These are phyloP conservation scores for Lycophotia porphyrea DNA, from an alignment of 2,888 invertebrate genomes.

Conservation along the genomic window DNA sequence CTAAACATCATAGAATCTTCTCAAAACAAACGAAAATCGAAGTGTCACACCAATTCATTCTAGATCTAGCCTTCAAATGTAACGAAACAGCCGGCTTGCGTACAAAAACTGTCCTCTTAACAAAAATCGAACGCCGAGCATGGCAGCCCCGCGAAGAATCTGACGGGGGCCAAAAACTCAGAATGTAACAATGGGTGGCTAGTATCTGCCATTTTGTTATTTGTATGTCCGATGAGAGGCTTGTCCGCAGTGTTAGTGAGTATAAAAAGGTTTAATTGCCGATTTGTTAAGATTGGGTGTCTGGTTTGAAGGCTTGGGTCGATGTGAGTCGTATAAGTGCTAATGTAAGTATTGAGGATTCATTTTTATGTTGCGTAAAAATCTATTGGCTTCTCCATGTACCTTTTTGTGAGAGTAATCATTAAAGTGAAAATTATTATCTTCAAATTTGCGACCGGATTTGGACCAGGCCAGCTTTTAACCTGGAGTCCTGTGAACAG, in stretches of 20 bases:
- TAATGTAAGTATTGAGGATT: conserved; percentile 39
- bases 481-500: no score
- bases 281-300: conserved; percentile 66
- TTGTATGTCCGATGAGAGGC: conserved; percentile 65
- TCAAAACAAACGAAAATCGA: conserved; percentile 8
- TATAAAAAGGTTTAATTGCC: conserved; percentile 68
- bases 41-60: conserved; percentile 53
- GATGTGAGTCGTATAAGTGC: conserved; percentile 51
- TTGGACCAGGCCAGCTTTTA: background rate
- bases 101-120: conserved; percentile 55
- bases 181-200: conserved; percentile 83
- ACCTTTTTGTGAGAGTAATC: background rate
- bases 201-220: conserved; percentile 76
- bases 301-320: conserved; percentile 42
- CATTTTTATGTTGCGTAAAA: background rate
- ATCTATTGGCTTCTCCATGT: background rate
- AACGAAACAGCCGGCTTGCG: conserved; percentile 44
- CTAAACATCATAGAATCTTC: background rate
- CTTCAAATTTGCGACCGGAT: background rate
- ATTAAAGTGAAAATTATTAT: background rate
- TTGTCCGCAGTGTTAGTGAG: conserved; percentile 63
- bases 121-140: conserved; percentile 52
- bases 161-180: conserved; percentile 75
- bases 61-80: conserved; percentile 51
- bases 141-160: conserved; percentile 74